These are phyloP conservation scores for Xyliphius kryptos DNA, from an alignment of 2,113 vertebrate species.

Conservation along the genomic window DNA sequence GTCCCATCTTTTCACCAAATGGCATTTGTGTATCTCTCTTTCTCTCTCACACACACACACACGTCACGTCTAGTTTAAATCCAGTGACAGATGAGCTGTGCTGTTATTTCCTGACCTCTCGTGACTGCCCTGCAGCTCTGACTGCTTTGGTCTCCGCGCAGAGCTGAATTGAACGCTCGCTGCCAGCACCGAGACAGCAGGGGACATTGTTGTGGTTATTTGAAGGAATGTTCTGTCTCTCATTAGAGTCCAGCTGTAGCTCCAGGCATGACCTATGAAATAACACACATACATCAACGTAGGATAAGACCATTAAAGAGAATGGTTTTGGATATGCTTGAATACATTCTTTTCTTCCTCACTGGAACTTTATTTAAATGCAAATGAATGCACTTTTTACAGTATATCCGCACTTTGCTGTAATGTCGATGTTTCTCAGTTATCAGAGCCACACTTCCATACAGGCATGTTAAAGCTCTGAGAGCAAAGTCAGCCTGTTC, in stretches of 20 bases:
- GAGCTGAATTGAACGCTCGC: constrained; percentile 17
- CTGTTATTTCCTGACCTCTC: constrained; percentile 18
- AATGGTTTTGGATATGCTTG: not conserved
- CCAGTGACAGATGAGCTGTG: constrained; percentile 19
- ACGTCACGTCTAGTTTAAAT: no score
- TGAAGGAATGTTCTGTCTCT: constrained; percentile 29
- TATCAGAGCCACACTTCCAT: not conserved
- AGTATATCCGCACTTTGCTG: not conserved
- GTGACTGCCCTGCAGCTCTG: constrained; percentile 7
- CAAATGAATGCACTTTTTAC: not conserved
- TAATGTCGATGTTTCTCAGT: not conserved
- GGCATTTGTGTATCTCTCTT: no score
- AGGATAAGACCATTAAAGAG: not conserved
- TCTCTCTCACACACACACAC: no score
- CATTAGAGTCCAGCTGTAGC: constrained; percentile 36
- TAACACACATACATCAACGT: constrained; percentile 5
- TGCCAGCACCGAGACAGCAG: constrained; percentile 20
- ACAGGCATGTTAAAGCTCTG: not conserved
- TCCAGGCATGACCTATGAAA: constrained; percentile 15
- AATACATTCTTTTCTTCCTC: not conserved
- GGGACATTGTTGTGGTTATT: constrained; percentile 30
- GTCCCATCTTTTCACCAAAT: no score
- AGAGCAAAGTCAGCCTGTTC: not conserved
- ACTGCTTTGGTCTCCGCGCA: constrained; percentile 13
- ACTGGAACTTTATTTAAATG: not conserved